phyloP scores from a whole-genome alignment of 2,797 vertebrate genomes.

The Sphenopsis melanotis region DNA sequence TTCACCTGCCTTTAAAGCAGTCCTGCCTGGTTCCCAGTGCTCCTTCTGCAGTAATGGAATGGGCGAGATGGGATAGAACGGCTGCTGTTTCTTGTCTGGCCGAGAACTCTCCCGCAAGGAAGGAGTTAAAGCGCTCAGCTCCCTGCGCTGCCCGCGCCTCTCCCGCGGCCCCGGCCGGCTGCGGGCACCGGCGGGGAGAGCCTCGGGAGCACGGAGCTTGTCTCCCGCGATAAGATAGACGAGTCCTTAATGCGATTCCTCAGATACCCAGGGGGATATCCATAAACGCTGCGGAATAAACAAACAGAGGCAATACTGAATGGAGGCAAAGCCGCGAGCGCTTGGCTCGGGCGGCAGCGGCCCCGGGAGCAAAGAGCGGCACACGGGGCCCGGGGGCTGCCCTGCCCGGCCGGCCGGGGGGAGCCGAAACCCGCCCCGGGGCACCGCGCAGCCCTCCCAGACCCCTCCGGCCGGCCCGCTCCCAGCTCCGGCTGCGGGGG shows the following conservation, averaged over 20 bases:
- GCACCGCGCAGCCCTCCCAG: not conserved
- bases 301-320: not conserved
- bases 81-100: not conserved
- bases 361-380: not conserved
- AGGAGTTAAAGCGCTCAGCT: not conserved
- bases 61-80: accelerated
- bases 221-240: not conserved
- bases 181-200: not conserved
- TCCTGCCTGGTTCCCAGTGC: not conserved
- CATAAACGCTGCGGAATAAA: not conserved
- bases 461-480: not conserved
- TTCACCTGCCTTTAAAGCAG: not conserved
- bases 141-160: not conserved
- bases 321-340: not conserved
- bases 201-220: not conserved
- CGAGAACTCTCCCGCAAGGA: not conserved
- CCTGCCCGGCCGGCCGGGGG: not conserved
- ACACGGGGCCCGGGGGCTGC: not conserved
- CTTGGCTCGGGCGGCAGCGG: not conserved
- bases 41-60: not conserved
- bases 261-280: not conserved
- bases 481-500: not conserved
- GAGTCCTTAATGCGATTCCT: not conserved
- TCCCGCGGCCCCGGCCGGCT: not conserved
- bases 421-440: not conserved